Evolutionary conservation across 2,113 vertebrate genomes (phyloP), one percentile per base, ranked within the genome.

Genomic region (Progne subis): DNA sequence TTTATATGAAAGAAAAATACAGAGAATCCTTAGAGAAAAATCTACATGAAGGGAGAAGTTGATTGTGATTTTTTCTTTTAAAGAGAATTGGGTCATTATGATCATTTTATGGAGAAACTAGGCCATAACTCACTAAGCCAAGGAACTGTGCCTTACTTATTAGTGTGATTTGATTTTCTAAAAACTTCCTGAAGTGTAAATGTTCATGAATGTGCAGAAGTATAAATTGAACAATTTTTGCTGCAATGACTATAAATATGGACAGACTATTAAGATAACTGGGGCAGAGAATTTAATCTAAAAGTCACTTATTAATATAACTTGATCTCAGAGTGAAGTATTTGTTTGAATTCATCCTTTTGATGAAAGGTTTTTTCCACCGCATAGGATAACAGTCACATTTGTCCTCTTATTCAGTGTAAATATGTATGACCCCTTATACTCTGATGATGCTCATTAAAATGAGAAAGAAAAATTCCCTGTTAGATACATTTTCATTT

Each of bases 131-230:
- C 8, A n/a, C 94, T 96, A 92, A 84, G 24, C 32, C 41, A 96
- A 96, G 95, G 39, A 97, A 60, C 46, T 83, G 61, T 77, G 94
- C 55, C 63, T 96, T 93, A 75, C 59, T 95, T 96, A 95, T 95
- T 96, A 96, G 57, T 61, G 63, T 70, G 65, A 92, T 89, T 63
- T 92, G 91, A 71, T 95, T 94, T 96, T 96, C 49, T 59, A 79
- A 96, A 93, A 95, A 82, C 47, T 88, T 87, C 47, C 57, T 60
- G 86, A 95, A 96, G 82, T 55, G 56, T 92, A 65, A 93, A 94
- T 88, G 81, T 96, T 95, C 96, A 92, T 95, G 83, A 94, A 97
- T 95, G 97, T 96, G 94, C 90, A 95, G 60, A 97, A 95, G 25
- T 95, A 75, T 81, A 96, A 96, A 93, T 92, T 74, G 95, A 95